These are phyloP conservation scores for Chrysolina americana DNA, from an alignment of 2,888 invertebrate species.

Conservation along the genomic window DNA sequence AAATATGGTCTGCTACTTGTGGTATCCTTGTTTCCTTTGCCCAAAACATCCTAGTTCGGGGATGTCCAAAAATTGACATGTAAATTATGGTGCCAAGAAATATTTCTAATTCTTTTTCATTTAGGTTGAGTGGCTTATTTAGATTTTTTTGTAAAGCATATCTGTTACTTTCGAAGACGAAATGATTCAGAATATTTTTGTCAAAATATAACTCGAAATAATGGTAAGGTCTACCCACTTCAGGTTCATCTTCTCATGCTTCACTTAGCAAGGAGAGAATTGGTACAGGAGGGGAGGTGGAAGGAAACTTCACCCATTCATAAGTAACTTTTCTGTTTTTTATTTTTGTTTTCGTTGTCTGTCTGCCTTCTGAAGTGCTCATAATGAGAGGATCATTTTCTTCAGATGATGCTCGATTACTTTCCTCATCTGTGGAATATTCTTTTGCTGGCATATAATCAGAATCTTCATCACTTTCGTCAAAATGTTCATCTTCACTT, in stretches of 20 bases:
- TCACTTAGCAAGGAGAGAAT: background rate
- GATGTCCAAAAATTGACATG: slow-evolving; percentile 37
- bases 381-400: slow-evolving; percentile 4
- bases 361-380: slow-evolving; percentile 5
- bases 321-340: slow-evolving; percentile 2
- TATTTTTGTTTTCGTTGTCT: slow-evolving; percentile 1
- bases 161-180: slow-evolving; percentile 26
- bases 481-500: slow-evolving; percentile 11
- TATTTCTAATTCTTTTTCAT: slow-evolving; percentile 19
- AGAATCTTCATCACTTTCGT: slow-evolving; percentile 10
- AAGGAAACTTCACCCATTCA: slow-evolving; percentile 6
- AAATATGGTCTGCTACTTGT: slow-evolving; percentile 13
- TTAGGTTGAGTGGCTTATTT: slow-evolving; percentile 26
- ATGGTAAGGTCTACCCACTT: slow-evolving; percentile 26
- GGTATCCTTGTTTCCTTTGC: background rate
- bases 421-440: slow-evolving; percentile 1
- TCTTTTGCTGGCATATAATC: slow-evolving; percentile 1
- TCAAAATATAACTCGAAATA: slow-evolving; percentile 31
- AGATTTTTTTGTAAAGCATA: slow-evolving; percentile 26
- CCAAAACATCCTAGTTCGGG: slow-evolving; percentile 28
- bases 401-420: background rate
- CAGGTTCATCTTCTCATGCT: slow-evolving; percentile 17
- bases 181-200: slow-evolving; percentile 20
- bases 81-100: slow-evolving; percentile 34
- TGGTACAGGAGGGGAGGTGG: background rate